These are phyloP conservation scores for Cryptus armator DNA, from an alignment of 2,888 invertebrate genomes.

Conservation along the genomic window DNA sequence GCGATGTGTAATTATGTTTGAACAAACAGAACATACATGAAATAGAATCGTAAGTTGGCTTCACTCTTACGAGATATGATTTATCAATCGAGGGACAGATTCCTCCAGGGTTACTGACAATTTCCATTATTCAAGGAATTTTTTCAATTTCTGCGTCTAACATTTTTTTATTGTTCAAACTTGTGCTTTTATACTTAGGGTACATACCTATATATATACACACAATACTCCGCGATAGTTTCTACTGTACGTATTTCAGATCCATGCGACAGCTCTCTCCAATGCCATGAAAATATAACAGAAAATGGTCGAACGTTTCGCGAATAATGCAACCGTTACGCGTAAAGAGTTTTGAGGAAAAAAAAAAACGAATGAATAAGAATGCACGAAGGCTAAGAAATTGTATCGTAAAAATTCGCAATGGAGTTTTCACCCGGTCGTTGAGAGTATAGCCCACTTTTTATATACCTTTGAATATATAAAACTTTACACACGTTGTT, in stretches of 20 bases:
- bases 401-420: conserved; percentile 56
- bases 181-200: too few relatives aligned
- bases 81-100: neutral
- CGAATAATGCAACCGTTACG: conserved; percentile 29
- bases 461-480: neutral
- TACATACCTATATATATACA: too few relatives aligned
- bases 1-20: neutral
- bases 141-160: neutral
- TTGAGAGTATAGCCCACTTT: conserved; percentile 25
- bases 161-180: neutral
- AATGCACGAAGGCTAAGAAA: conserved; percentile 48
- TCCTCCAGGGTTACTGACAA: neutral
- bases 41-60: neutral
- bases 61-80: neutral
- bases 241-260: too few relatives aligned
- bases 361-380: conserved; percentile 18
- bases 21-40: neutral
- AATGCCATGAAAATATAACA: neutral
- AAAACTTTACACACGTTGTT: neutral
- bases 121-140: neutral
- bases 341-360: conserved; percentile 7
- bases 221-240: too few relatives aligned
- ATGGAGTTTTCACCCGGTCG: conserved; percentile 34
- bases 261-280: too few relatives aligned
- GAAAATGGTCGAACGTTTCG: conserved; percentile 36